Base-by-base conservation (phyloP, 2,113 vertebrate species). In the Amazona vittata region DNA sequence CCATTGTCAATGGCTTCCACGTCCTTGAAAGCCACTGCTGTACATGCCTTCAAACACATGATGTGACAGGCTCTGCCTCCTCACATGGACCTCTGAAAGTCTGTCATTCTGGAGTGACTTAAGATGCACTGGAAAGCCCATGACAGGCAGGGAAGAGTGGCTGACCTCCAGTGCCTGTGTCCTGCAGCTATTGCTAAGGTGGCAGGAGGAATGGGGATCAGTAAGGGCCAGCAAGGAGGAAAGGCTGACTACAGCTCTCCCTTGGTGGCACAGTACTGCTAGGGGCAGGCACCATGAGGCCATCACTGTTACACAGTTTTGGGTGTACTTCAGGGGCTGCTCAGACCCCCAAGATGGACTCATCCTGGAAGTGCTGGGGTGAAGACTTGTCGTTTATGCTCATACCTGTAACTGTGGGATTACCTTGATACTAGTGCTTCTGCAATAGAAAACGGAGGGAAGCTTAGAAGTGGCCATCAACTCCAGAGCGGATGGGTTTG, bases 401-500 rank as follows among this genome's bases (percentile, higher is more conserved):
- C 12, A 3, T 8, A 28, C 28, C 12, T 53, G 35, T 70, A 14
- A n/a, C 46, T 5, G 0, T 25, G n/a, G 16, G 1, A 9, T 81
- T 91, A 10, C 26, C 22, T 79, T 57, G 12, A 4, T 77, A 10
- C 6, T 35, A 29, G 8, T 47, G 17, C 37, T 89, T 46, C 77
- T 59, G 43, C 29, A 43, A 21, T 13, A 21, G 41, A 10, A 71
- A 43, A 74, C 13, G 19, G 31, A 86, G 33, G 26, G 43, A 39
- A 13, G 8, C 20, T 35, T 85, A 26, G 17, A 76, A 46, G 35
- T 39, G 81, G 46, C 62, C 31, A 12, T 57, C 44, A 43, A 0
- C 11, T 10, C 4, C 20, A 29, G 49, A 86, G 71, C 22, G 55
- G 60, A 55, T 83, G 71, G 24, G 5, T 50, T 77, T 52, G 15